A percentile compares a stretch with the other conserved stretches of the same genome.
Conservation (phyloP, 2,113 vertebrate species). For the Callorhinus ursinus region DNA sequence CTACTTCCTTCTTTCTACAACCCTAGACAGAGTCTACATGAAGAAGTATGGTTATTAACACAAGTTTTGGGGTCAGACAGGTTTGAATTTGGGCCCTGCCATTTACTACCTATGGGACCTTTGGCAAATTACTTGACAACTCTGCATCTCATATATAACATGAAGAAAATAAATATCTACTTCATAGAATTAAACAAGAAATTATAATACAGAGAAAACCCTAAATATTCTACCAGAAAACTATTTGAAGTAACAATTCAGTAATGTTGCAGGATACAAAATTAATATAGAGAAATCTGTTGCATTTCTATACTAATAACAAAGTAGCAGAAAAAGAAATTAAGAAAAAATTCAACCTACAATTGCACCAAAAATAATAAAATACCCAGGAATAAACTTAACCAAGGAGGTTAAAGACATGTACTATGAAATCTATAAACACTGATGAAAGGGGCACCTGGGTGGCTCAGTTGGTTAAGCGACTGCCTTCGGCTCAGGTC, state of each 20-base stretch:
- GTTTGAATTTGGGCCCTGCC: constrained; percentile 12
- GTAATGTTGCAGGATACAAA: neutral
- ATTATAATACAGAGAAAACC: neutral
- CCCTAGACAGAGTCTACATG: neutral
- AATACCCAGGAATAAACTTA: neutral
- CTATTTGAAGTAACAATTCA: neutral
- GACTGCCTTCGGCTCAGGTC: too few relatives aligned
- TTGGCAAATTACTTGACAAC: constrained; percentile 17
- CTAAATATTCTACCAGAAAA: neutral
- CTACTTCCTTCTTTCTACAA: neutral
- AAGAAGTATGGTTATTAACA: neutral
- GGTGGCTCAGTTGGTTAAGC: too few relatives aligned
- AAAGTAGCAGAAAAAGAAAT: neutral
- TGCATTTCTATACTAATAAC: neutral
- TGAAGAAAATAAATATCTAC: neutral
- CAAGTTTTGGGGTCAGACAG: neutral
- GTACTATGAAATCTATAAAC: neutral
- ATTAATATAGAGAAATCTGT: neutral
- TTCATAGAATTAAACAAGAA: constrained; percentile 17
- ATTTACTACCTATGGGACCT: neutral
- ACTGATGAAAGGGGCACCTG: neutral
- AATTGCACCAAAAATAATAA: neutral
- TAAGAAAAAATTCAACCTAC: neutral
- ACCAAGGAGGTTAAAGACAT: neutral
- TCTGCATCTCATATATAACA: neutral